A percentile compares a stretch with the other conserved stretches of the same genome.
Evolutionary conservation across 2,797 vertebrate genomes (phyloP).

Genomic region (Esox masquinongy): DNA sequence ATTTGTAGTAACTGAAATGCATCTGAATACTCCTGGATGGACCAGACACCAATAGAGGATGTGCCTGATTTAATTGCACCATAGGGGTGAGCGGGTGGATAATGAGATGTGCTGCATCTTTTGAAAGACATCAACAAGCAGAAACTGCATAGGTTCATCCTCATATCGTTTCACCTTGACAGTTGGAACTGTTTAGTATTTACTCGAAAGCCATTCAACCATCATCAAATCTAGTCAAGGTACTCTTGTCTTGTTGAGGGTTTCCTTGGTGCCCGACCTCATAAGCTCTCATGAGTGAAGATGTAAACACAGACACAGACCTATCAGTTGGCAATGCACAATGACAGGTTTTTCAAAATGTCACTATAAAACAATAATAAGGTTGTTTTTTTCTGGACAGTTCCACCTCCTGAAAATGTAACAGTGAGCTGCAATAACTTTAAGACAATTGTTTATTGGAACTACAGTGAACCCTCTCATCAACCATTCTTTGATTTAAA

Average conservation of each 20-base stretch:
- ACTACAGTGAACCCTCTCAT: neutral
- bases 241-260: conserved; percentile 12
- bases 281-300: neutral
- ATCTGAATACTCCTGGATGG: no score
- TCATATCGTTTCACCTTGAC: neutral
- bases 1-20: no score
- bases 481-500: conserved; percentile 29
- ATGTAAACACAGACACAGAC: neutral
- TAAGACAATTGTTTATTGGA: conserved; percentile 36
- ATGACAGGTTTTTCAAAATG: neutral
- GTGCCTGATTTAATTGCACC: neutral
- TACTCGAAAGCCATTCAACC: neutral
- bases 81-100: neutral
- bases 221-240: neutral
- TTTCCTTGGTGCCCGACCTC: neutral
- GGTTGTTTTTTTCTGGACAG: conserved; percentile 10
- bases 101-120: neutral
- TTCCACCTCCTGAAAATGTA: conserved; percentile 48
- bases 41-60: neutral
- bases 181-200: neutral
- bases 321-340: neutral
- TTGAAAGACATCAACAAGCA: neutral
- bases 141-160: neutral
- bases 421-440: conserved; percentile 44
- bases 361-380: neutral